Conservation (phyloP, 2,113 vertebrate species). For the Ciconia stormi region DNA sequence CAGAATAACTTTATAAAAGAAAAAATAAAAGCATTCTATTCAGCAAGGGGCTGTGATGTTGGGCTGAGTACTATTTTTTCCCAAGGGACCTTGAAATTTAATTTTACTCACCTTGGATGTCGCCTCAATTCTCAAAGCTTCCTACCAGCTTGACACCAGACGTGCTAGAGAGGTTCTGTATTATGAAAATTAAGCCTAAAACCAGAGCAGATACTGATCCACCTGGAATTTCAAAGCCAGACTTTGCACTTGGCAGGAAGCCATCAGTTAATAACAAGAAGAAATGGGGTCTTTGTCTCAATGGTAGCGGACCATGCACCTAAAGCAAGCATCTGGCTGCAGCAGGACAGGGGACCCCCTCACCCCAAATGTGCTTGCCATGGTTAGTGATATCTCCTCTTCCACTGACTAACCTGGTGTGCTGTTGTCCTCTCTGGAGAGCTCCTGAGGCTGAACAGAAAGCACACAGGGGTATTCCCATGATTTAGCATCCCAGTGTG, state of each 20-base stretch:
- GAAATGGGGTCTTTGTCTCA: not conserved
- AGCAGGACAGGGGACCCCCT: not conserved
- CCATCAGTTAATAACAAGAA: not conserved
- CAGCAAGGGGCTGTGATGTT: not conserved
- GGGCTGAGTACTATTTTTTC: not conserved
- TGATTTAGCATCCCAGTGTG: accelerated
- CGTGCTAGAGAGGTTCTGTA: not conserved
- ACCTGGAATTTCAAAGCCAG: not conserved
- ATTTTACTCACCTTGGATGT: not conserved
- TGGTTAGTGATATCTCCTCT: not conserved
- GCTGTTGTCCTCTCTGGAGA: not conserved
- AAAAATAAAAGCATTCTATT: not conserved
- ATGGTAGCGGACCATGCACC: not conserved
- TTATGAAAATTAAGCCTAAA: not conserved
- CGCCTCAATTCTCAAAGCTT: not conserved
- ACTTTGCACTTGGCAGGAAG: not conserved
- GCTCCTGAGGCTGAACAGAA: not conserved
- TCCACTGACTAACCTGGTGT: not conserved
- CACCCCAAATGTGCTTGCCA: not conserved
- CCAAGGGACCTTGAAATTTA: not conserved
- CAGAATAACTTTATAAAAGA: not conserved
- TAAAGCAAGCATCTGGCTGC: not conserved
- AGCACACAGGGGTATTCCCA: not conserved
- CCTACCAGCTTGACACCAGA: not conserved
- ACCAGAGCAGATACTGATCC: not conserved